Percentiles rank a stretch among this genome's conserved stretches.
Conservation (phyloP, 2,888 invertebrate genomes). For the Incurvaria masculella region DNA sequence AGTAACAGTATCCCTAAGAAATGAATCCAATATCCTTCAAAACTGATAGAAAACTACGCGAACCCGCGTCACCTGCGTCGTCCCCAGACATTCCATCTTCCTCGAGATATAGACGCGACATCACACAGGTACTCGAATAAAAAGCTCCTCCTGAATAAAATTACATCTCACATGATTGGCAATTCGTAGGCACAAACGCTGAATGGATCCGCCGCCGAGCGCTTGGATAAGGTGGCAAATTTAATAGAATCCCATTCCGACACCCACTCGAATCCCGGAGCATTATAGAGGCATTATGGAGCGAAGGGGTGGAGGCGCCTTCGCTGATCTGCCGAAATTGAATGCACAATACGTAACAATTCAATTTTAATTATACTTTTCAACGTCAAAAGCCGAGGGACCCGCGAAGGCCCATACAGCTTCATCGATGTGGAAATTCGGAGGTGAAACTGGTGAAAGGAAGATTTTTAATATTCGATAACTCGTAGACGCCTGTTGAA, state of each 20-base stretch:
- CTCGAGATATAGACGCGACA: no score
- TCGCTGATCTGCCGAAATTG: background rate
- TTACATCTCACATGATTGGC: background rate
- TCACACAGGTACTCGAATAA: no score
- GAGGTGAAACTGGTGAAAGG: no score
- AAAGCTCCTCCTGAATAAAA: background rate
- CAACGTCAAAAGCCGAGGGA: background rate
- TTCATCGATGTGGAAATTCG: background rate
- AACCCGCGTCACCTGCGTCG: no score
- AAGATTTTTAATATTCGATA: no score
- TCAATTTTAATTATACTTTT: background rate
- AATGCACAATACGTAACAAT: background rate
- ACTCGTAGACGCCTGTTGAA: no score
- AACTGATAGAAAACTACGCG: no score
- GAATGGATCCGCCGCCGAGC: constrained; percentile 18
- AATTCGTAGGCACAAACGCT: background rate
- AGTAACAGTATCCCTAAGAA: no score
- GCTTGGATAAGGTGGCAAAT: constrained; percentile 30
- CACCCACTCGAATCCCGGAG: background rate
- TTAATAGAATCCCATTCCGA: constrained; percentile 23
- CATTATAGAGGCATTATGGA: background rate
- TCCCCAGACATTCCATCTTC: no score
- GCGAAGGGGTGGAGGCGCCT: background rate
- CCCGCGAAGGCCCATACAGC: background rate
- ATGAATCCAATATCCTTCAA: no score